Evolutionary conservation across 2,888 invertebrate genomes (phyloP).

Genomic region (Oscheius sp.): DNA sequence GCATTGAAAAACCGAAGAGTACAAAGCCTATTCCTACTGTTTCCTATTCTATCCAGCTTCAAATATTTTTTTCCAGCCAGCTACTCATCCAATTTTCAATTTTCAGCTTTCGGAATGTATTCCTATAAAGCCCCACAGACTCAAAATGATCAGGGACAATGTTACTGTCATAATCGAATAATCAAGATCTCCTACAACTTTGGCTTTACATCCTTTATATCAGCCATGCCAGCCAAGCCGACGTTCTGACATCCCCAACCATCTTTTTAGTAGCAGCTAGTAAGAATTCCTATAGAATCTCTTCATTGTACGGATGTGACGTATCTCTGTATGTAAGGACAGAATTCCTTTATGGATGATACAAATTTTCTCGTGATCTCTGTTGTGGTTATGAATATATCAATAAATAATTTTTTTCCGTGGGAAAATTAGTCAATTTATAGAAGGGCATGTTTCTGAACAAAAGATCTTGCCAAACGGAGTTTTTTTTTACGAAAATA

Average conservation of each 20-base stretch:
- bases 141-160: conserved; percentile 19
- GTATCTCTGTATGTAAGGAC: conserved; percentile 26
- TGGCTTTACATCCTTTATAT: conserved; percentile 23
- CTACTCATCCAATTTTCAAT: not conserved
- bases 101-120: conserved; percentile 28
- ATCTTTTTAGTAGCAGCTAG: conserved; percentile 13
- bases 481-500: too few species aligned
- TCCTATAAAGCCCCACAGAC: conserved; percentile 12
- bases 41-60: not conserved
- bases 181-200: conserved; percentile 20
- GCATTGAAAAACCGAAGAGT: not conserved
- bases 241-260: conserved; percentile 2
- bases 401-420: too few species aligned
- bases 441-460: too few species aligned
- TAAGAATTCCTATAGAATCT: conserved; percentile 16
- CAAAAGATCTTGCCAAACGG: too few species aligned
- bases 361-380: conserved; percentile 21
- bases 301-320: conserved; percentile 13
- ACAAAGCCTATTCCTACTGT: not conserved
- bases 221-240: conserved; percentile 15
- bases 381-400: too few species aligned
- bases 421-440: too few species aligned
- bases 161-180: conserved; percentile 23
- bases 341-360: not conserved
- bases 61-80: not conserved